Conservation (phyloP, 1,140 invertebrate genomes). For the Pseudomyrmex gracilis region DNA sequence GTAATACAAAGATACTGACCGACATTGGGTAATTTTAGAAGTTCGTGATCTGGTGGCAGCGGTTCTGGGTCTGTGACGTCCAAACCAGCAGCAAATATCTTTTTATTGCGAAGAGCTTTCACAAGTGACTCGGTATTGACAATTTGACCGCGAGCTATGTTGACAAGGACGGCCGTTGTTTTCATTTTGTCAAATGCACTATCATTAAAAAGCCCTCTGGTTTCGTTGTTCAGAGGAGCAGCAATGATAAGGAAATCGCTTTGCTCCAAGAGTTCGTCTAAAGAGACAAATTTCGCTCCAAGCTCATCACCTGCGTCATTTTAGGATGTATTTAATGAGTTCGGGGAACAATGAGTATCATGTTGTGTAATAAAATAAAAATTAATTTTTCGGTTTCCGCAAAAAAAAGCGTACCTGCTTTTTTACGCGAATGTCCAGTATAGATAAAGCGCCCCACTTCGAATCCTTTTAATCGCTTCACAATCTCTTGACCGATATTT, state of each 20-base stretch:
- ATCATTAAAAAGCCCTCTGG: slow-evolving; percentile 90
- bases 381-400: background rate
- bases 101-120: slow-evolving; percentile 89
- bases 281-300: slow-evolving; percentile 88
- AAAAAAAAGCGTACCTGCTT: slow-evolving; percentile 84
- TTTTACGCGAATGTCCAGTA: slow-evolving; percentile 88
- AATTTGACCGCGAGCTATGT: slow-evolving; percentile 91
- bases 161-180: slow-evolving; percentile 91
- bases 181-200: slow-evolving; percentile 93
- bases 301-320: slow-evolving; percentile 85
- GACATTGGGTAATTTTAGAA: slow-evolving; percentile 92
- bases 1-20: slow-evolving; percentile 85
- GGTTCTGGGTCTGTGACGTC: slow-evolving; percentile 97
- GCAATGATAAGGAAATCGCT: slow-evolving; percentile 92
- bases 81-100: slow-evolving; percentile 94
- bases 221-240: slow-evolving; percentile 90
- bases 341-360: too few relatives aligned
- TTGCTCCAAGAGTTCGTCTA: slow-evolving; percentile 89
- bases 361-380: background rate
- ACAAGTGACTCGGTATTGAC: slow-evolving; percentile 92
- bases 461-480: slow-evolving; percentile 89
- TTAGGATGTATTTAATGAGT: background rate
- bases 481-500: slow-evolving; percentile 91
- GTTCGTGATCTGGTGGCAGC: slow-evolving; percentile 90
- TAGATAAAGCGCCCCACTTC: slow-evolving; percentile 90